Conservation (phyloP, 2,797 vertebrate species). For the Pteronotus mesoamericanus region DNA sequence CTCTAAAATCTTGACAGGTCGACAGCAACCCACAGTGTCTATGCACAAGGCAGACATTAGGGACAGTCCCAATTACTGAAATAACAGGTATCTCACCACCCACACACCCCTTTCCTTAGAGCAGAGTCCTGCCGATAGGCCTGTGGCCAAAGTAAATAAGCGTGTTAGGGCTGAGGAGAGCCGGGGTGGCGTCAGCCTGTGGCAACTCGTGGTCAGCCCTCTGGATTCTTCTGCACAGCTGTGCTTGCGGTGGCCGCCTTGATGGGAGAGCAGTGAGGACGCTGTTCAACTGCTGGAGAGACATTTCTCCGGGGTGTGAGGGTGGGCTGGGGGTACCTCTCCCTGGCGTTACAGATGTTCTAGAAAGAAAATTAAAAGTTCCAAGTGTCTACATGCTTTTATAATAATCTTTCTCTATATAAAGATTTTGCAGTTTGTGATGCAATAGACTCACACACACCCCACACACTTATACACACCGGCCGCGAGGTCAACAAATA, state of each 20-base stretch:
- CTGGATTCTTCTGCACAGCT: background rate
- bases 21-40: background rate
- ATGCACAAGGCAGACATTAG: background rate
- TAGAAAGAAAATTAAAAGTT: background rate
- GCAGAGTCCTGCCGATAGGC: slow-evolving; percentile 45
- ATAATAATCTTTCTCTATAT: background rate
- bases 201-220: background rate
- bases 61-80: background rate
- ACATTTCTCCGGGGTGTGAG: background rate
- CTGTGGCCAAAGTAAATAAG: slow-evolving; percentile 58
- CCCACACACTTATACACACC: background rate
- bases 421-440: background rate
- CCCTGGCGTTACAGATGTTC: background rate
- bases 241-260: background rate
- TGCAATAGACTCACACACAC: too few species aligned
- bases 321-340: fast-evolving
- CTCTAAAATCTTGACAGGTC: background rate
- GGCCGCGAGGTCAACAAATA: background rate
- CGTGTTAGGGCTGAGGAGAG: slow-evolving; percentile 37
- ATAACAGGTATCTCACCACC: background rate
- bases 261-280: fast-evolving
- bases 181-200: background rate
- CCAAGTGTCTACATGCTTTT: background rate
- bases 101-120: background rate
- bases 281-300: background rate